Evolutionary conservation across 2,797 vertebrate genomes (phyloP).

Genomic region (Graptemys geographica): DNA sequence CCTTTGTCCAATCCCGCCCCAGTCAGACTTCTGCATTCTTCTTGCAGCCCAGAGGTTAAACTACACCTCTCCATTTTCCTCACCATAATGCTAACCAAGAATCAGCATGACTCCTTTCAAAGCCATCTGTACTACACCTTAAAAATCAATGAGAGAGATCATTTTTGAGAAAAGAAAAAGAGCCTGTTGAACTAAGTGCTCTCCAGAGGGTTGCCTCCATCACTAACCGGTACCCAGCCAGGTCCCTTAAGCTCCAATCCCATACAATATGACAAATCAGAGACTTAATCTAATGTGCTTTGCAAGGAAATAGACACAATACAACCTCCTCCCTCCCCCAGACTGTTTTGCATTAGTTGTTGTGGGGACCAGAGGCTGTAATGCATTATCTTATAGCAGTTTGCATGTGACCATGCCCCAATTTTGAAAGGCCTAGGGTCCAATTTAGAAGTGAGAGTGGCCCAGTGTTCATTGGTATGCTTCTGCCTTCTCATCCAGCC

Average conservation of each 20-base stretch:
- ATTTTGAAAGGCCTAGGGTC: neutral
- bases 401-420: neutral
- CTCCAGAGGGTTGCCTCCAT: neutral
- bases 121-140: too few species aligned
- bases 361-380: neutral
- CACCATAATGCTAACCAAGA: neutral
- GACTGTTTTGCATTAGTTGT: neutral
- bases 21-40: neutral
- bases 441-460: neutral
- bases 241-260: too few species aligned
- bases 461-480: neutral
- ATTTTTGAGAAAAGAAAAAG: neutral
- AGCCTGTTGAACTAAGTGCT: neutral
- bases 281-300: neutral
- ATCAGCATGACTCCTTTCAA: neutral
- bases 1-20: neutral
- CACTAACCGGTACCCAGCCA: too few species aligned
- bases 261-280: neutral
- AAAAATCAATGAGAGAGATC: neutral
- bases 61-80: neutral
- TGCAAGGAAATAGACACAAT: accelerated
- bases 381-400: neutral
- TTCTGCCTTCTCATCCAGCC: neutral
- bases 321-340: too few species aligned
- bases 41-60: accelerated